Percentiles rank a stretch among this genome's conserved stretches.
phyloP scores from a whole-genome alignment of 2,113 vertebrate genomes.

The Esox niger region DNA sequence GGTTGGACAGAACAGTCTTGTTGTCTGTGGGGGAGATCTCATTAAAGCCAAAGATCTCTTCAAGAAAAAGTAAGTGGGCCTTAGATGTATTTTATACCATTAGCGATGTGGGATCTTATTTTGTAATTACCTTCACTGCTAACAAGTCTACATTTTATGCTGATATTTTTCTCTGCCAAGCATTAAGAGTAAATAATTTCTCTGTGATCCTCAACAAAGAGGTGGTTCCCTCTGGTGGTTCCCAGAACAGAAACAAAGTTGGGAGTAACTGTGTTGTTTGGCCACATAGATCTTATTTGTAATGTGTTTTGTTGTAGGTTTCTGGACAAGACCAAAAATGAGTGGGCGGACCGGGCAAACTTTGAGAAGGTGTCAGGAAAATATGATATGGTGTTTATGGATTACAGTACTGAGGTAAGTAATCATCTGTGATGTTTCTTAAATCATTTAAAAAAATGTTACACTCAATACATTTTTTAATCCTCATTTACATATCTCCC shows the following conservation, averaged over 20 bases:
- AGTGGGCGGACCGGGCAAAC: conserved; percentile 72
- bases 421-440: background rate
- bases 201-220: too few relatives aligned
- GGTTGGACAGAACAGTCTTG: conserved; percentile 78
- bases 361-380: conserved; percentile 86
- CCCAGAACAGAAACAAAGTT: too few relatives aligned
- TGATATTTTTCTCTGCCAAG: too few relatives aligned
- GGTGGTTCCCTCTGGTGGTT: too few relatives aligned
- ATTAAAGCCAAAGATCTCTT: conserved; percentile 83
- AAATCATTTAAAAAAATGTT: background rate
- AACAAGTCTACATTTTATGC: too few relatives aligned
- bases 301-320: conserved; percentile 71
- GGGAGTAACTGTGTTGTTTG: too few relatives aligned
- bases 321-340: conserved; percentile 87
- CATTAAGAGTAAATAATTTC: too few relatives aligned
- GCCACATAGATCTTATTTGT: too few relatives aligned
- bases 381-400: conserved; percentile 86
- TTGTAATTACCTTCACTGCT: too few relatives aligned
- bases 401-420: conserved; percentile 71
- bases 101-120: too few relatives aligned
- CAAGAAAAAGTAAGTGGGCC: conserved; percentile 81
- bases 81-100: too few relatives aligned
- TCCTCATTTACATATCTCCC: background rate
- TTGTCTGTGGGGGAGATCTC: conserved; percentile 74
- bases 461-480: too few relatives aligned